These are phyloP conservation scores for Nautilus pompilius DNA, from an alignment of 1,140 invertebrate species.

Conservation along the genomic window DNA sequence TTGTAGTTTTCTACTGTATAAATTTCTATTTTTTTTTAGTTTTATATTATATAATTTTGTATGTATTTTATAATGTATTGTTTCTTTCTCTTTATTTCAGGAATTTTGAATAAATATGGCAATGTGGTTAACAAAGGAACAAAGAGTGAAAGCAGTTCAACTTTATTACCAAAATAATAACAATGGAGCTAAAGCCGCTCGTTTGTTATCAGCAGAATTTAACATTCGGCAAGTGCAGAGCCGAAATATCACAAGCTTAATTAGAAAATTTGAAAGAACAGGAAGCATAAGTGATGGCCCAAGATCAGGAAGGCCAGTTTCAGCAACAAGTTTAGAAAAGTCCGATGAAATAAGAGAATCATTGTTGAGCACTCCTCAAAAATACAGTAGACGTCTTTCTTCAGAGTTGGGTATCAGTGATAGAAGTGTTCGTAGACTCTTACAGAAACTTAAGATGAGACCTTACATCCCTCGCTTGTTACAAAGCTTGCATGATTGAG, in stretches of 20 bases:
- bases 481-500: not conserved
- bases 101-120: not conserved
- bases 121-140: not conserved
- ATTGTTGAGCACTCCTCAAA: not conserved
- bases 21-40: too few relatives aligned
- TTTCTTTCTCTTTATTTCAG: not conserved
- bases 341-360: slow-evolving; percentile 1
- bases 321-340: slow-evolving; percentile 1
- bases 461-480: not conserved
- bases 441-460: slow-evolving; percentile 4
- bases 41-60: too few relatives aligned
- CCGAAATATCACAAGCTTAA: slow-evolving; percentile 1
- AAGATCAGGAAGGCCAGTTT: slow-evolving; percentile 1
- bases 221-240: not conserved
- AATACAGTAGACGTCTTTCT: not conserved
- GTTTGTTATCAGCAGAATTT: not conserved
- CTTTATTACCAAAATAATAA: not conserved
- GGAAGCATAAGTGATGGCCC: not conserved
- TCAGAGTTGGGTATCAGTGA: not conserved
- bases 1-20: too few relatives aligned
- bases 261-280: slow-evolving; percentile 2
- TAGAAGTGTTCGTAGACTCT: not conserved
- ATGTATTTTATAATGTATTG: too few relatives aligned
- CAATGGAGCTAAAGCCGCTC: not conserved
- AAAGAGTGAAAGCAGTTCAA: slow-evolving; percentile 2